These are phyloP conservation scores for Drosophila siamana DNA, from an alignment of 2,888 invertebrate genomes.

Conservation along the genomic window DNA sequence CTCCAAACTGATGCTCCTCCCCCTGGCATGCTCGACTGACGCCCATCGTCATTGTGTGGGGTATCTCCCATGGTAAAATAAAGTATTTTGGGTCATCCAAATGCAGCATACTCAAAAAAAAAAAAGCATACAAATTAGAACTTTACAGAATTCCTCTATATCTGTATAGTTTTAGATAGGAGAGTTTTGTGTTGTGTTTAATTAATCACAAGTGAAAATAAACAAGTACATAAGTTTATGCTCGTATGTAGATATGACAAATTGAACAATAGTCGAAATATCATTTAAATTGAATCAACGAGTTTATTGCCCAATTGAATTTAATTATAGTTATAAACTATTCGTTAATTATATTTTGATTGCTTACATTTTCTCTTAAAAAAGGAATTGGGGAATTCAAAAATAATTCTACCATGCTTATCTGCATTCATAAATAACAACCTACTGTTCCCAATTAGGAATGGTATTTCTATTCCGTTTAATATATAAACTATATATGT, in stretches of 20 bases:
- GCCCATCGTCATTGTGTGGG: slow-evolving; percentile 25
- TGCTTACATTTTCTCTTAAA: no score
- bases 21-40: slow-evolving; percentile 10
- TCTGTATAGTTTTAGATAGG: slow-evolving; percentile 2
- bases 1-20: slow-evolving; percentile 28
- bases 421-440: no score
- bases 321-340: background rate
- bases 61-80: slow-evolving; percentile 24
- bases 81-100: slow-evolving; percentile 30
- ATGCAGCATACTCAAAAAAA: slow-evolving; percentile 9
- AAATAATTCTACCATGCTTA: no score
- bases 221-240: background rate
- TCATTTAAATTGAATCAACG: background rate
- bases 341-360: no score
- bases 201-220: slow-evolving; percentile 15
- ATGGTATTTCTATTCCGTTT: no score
- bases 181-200: slow-evolving; percentile 15
- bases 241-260: background rate
- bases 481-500: no score
- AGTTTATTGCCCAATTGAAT: background rate
- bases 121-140: background rate
- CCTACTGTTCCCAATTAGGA: no score
- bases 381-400: no score
- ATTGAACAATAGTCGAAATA: background rate
- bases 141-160: slow-evolving; percentile 10